phyloP scores from a whole-genome alignment of 2,113 vertebrate species.

The Menura novaehollandiae region DNA sequence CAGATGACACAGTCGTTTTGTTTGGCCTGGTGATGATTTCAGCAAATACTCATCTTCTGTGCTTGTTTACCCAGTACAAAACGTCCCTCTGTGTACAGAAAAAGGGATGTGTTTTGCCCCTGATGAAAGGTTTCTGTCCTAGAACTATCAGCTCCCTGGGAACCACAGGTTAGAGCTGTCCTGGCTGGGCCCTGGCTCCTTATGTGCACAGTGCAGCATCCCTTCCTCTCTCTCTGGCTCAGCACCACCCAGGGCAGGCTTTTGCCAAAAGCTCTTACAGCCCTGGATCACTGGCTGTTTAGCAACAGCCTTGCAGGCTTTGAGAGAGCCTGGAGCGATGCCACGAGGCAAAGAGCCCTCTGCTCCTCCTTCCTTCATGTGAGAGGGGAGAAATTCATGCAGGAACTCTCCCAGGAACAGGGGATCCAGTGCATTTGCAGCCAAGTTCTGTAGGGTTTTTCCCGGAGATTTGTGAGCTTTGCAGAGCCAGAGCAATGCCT shows the following conservation, averaged over 20 bases:
- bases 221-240: background rate
- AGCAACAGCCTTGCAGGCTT: background rate
- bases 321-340: background rate
- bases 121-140: background rate
- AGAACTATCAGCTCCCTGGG: background rate
- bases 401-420: background rate
- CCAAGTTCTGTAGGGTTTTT: background rate
- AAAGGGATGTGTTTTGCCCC: background rate
- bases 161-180: background rate
- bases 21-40: background rate
- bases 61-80: background rate
- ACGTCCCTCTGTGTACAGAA: background rate
- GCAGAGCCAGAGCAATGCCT: background rate
- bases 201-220: background rate
- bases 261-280: background rate
- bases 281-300: background rate
- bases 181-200: background rate
- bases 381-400: background rate
- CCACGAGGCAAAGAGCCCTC: background rate
- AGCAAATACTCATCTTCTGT: background rate
- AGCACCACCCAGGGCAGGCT: background rate
- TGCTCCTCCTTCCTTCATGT: background rate
- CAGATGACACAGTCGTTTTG: background rate
- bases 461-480: background rate
- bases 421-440: background rate